A percentile compares a stretch with the other conserved stretches of the same genome.
These are phyloP conservation scores for Mormyrops attenuatus DNA, from an alignment of 2,797 vertebrate genomes.

Conservation along the genomic window DNA sequence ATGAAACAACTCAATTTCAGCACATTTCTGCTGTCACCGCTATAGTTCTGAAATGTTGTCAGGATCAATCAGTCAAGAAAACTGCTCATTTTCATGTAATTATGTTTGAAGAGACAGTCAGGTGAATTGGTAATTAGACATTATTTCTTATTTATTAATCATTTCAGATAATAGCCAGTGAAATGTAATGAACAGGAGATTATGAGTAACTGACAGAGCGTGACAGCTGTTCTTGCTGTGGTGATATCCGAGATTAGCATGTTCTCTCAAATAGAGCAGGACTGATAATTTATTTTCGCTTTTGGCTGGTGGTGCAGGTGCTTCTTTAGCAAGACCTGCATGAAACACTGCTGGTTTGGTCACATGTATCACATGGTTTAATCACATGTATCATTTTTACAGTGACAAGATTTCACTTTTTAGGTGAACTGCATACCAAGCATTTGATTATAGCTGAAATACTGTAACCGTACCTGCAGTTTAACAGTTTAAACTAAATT, in stretches of 20 bases:
- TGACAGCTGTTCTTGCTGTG: background rate
- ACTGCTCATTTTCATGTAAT: background rate
- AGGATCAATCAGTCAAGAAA: background rate
- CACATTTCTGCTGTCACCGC: background rate
- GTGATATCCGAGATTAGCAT: background rate
- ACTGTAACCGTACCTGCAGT: background rate
- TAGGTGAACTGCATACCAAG: background rate
- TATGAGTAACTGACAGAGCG: background rate
- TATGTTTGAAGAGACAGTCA: background rate
- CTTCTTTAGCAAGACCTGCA: background rate
- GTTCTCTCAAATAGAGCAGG: background rate
- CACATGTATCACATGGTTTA: background rate
- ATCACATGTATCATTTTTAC: background rate
- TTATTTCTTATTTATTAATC: background rate
- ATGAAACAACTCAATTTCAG: background rate
- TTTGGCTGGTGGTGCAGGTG: background rate
- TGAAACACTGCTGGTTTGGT: background rate
- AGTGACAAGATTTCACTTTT: background rate
- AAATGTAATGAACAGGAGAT: background rate
- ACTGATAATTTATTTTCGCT: background rate
- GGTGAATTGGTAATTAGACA: slow-evolving; percentile 1
- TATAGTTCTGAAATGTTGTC: background rate
- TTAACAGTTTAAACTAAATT: background rate
- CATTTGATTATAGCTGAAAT: background rate
- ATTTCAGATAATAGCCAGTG: background rate